These are phyloP conservation scores for Heliocidaris erythrogramma DNA, from an alignment of 35 echinoderm and acorn worm genomes.

Conservation along the genomic window DNA sequence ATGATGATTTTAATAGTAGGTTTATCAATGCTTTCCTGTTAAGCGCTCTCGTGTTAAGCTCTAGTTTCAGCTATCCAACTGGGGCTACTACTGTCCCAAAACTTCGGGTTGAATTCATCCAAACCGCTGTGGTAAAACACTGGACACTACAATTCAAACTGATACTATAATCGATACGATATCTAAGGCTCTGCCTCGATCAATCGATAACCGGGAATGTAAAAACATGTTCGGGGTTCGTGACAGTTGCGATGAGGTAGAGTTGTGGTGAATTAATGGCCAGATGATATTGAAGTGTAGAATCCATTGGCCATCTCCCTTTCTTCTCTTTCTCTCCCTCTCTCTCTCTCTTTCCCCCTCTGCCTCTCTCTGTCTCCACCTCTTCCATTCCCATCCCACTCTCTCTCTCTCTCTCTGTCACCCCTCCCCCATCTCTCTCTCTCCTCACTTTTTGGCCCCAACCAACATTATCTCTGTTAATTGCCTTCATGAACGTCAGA, in stretches of 20 bases:
- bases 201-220: not conserved
- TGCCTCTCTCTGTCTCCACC: not conserved
- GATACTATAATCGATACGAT: constrained; percentile 22
- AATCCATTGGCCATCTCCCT: not conserved
- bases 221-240: not conserved
- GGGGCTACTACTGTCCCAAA: not conserved
- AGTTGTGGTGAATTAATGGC: not conserved
- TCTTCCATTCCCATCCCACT: not conserved
- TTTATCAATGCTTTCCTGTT: not conserved
- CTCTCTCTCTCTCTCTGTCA: no score
- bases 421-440: not conserved
- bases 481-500: not conserved
- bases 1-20: not conserved
- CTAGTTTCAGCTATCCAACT: no score
- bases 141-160: not conserved
- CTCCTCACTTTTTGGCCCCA: not conserved
- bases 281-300: not conserved
- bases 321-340: not conserved
- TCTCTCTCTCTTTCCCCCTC: not conserved
- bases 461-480: not conserved
- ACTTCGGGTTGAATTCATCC: not conserved
- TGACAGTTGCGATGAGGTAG: not conserved
- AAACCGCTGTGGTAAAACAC: not conserved
- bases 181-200: not conserved
- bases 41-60: not conserved